Evolutionary conservation across 2,113 vertebrate genomes (phyloP).

Genomic region (Ctenomys sociabilis): DNA sequence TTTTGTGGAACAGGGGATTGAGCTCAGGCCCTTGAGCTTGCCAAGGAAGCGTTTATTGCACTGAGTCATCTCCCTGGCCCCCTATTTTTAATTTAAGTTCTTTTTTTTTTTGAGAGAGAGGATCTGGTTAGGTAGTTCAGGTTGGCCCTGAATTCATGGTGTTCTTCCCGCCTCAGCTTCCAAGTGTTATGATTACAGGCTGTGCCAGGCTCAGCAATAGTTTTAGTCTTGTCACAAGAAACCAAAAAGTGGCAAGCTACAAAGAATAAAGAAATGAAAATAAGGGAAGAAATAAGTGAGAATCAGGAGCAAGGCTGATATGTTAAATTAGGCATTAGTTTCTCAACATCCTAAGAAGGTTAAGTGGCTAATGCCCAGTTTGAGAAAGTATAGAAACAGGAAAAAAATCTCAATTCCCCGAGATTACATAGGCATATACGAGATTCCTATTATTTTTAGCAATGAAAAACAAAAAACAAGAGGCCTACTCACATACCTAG

Average conservation of each 20-base stretch:
- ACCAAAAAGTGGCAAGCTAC: slow-evolving; percentile 4
- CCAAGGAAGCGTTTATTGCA: too few relatives aligned
- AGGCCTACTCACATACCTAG: background rate
- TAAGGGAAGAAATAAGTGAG: background rate
- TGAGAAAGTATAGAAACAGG: background rate
- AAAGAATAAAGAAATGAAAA: background rate
- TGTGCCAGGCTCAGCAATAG: background rate
- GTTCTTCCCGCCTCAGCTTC: background rate
- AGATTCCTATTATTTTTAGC: background rate
- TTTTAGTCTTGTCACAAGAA: background rate
- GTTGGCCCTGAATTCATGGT: background rate
- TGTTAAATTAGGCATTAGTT: background rate
- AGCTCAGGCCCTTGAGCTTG: too few relatives aligned
- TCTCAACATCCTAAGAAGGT: background rate
- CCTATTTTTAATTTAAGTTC: background rate
- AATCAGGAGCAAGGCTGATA: background rate
- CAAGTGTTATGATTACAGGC: background rate
- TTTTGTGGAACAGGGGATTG: too few relatives aligned
- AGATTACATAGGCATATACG: background rate
- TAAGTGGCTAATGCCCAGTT: background rate
- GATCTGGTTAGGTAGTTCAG: background rate
- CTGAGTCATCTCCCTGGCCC: too few relatives aligned
- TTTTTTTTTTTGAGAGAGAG: background rate
- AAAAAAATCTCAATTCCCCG: background rate
- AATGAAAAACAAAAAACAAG: background rate